Percentiles rank a stretch among this genome's conserved stretches.
These are phyloP conservation scores for Chymomyza fuscimana DNA, from an alignment of 2,888 invertebrate species.

Conservation along the genomic window DNA sequence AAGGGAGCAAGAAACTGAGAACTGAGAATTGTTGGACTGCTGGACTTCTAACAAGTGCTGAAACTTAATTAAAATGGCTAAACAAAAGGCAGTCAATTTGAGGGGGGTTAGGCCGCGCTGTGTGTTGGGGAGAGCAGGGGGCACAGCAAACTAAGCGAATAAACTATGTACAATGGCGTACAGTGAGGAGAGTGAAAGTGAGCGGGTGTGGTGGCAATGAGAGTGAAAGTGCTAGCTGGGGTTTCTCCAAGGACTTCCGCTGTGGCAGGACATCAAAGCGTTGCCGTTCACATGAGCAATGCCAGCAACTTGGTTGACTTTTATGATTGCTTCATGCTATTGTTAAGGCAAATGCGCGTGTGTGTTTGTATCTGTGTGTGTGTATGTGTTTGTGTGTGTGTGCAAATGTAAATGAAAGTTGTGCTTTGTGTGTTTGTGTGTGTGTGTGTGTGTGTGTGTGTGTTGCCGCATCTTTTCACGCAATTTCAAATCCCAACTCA, in stretches of 20 bases:
- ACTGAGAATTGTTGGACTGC: slow-evolving; percentile 29
- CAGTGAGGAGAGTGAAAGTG: slow-evolving; percentile 62
- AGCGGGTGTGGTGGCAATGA: not conserved
- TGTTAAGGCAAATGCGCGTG: slow-evolving; percentile 30
- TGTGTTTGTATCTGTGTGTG: slow-evolving; percentile 2
- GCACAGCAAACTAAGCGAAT: slow-evolving; percentile 41
- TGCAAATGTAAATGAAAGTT: slow-evolving; percentile 8
- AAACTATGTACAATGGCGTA: slow-evolving; percentile 48
- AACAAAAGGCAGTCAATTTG: slow-evolving; percentile 49
- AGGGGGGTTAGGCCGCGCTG: slow-evolving; percentile 1
- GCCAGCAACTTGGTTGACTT: slow-evolving; percentile 59
- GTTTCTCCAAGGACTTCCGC: slow-evolving; percentile 50
- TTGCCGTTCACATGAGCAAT: slow-evolving; percentile 8
- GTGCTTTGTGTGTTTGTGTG: not conserved
- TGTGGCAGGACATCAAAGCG: slow-evolving; percentile 20
- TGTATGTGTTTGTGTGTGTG: not conserved
- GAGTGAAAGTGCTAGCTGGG: slow-evolving; percentile 6
- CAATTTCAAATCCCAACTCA: slow-evolving; percentile 74
- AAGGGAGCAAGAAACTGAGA: not conserved
- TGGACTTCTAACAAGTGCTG: slow-evolving; percentile 64
- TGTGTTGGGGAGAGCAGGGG: not conserved
- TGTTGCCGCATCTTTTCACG: slow-evolving; percentile 60
- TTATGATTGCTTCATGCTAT: slow-evolving; percentile 66
- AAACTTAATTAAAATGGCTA: slow-evolving; percentile 70
- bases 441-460: too few relatives aligned